Evolutionary conservation across 2,888 invertebrate species (phyloP).

Genomic region (Leptinotarsa tumamoca): DNA sequence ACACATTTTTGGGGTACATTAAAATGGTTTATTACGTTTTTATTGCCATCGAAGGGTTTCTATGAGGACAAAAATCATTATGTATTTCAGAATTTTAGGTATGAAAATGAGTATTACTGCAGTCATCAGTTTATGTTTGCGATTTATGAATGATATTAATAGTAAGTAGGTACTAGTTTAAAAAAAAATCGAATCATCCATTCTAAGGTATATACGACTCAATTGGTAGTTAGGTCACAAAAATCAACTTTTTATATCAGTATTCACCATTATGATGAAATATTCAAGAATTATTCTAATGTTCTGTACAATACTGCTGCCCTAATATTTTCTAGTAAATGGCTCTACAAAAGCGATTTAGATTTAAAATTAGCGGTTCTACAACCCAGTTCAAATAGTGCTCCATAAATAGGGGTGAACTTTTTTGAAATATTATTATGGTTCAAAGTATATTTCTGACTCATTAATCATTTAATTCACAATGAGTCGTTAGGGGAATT

Average conservation of each 20-base stretch:
- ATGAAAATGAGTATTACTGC: not conserved
- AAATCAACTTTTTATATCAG: not conserved
- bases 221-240: too few relatives aligned
- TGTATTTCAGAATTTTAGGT: not conserved
- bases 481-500: conserved; percentile 59
- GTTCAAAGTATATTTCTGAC: conserved; percentile 55
- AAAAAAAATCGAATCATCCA: too few relatives aligned
- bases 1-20: conserved; percentile 22
- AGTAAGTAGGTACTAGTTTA: too few relatives aligned
- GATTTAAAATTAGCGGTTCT: conserved; percentile 24
- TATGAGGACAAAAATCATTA: not conserved
- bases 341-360: conserved; percentile 26
- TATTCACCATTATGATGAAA: not conserved
- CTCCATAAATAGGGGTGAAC: conserved; percentile 39
- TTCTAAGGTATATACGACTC: too few relatives aligned
- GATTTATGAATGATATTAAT: too few relatives aligned
- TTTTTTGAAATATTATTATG: conserved; percentile 45
- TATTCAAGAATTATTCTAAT: not conserved
- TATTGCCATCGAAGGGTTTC: not conserved
- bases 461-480: conserved; percentile 60
- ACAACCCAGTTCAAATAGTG: conserved; percentile 30
- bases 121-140: not conserved
- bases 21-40: conserved; percentile 2
- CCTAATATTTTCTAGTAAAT: not conserved
- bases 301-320: not conserved